Evolutionary conservation across 2,888 invertebrate species (phyloP), one percentile per base, ranked within the genome.

Genomic region (Chymomyza amoena): DNA sequence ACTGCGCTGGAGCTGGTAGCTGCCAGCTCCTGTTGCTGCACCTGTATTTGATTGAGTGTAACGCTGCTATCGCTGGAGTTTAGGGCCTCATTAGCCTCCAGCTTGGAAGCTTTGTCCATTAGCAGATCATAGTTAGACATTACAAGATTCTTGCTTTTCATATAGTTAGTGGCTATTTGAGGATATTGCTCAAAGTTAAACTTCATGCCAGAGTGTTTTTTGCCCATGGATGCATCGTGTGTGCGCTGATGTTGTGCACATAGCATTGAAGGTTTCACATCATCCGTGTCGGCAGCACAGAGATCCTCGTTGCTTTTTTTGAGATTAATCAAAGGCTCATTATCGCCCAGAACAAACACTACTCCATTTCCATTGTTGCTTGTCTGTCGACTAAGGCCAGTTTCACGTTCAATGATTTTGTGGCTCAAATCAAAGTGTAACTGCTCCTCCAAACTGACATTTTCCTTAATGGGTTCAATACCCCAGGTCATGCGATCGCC

Each of bases 121-220:
- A 90, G 70, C 69, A 91, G 77, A 54, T 91, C 91, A 66, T 89
- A 90, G 68, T 90, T 89, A 73, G 90, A 85, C 87, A 90, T 86
- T 20, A 95, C 94, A 81, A 95, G 92, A 90, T 95, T 95, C 91
- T 95, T 95, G 90, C 94, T 95, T 91, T 94, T 94, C 95, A 95
- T 95, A 89, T 95, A 95, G 91, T 95, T 95, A 82, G 94, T 94
- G 80, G 95, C 94, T 90, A 95, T 95, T 90, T 95, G 95, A 39
- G 95, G 95, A 92, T 95, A 95, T 91, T 95, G 94, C 90, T 94
- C 94, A 88, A 95, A 94, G 90, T 95, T 95, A 89, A 95, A 95
- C 91, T 95, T 95, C 90, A 95, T 94, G 85, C 95, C 95, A 90
- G 94, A 94, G 94, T 87, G 89, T 67, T 87, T 89, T 69, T 89